Base-by-base conservation (phyloP, 1,140 invertebrate genomes). In the Panonychus citri region DNA sequence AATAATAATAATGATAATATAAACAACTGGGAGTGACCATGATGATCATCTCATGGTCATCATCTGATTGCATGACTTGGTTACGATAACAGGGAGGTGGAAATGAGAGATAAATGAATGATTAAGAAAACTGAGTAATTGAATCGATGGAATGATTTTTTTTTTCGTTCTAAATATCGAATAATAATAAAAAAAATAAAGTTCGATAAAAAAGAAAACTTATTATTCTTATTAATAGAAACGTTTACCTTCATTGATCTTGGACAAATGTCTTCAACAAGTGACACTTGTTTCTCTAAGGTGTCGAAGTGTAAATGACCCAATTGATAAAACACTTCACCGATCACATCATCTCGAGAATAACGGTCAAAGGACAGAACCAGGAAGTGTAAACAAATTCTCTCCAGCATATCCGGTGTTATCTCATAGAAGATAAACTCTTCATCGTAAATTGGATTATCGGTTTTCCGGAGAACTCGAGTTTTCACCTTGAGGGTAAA, bases 391-490 rank as follows among this genome's bases (percentile, higher is more conserved):
- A 95, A 73, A 17, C 84, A 87, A 64, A 85, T 85, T 65, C 77
- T 81, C 68, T 84, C 71, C 3, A 94, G 71, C 67, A 90, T 85
- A 62, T 81, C 79, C 53, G 80, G 77, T 37, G 78, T 81, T 59
- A 94, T 80, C 30, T 88, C 88, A 65, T 90, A 94, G 74, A 95
- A 93, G 1, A 88, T 93, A 66, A 95, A 94, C 65, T 93, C 87
- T 68, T 95, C 90, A 65, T 95, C 87, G 69, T 93, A 95, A 8
- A 89, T 79, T 0, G 90, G 90, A 71, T 88, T 85, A 17, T 81
- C 74, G 12, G 88, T 93, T 65, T 90, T 90, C 46, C 88, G 76
- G 12, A 95, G 76, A 3, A 94, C 88, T 25, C 89, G 76, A 42
- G 89, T 94, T 70, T 95, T 95, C n/a, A 67, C 68, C 56, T 60